Evolutionary conservation across 2,888 invertebrate genomes (phyloP).

Genomic region (Helobdella robusta): DNA sequence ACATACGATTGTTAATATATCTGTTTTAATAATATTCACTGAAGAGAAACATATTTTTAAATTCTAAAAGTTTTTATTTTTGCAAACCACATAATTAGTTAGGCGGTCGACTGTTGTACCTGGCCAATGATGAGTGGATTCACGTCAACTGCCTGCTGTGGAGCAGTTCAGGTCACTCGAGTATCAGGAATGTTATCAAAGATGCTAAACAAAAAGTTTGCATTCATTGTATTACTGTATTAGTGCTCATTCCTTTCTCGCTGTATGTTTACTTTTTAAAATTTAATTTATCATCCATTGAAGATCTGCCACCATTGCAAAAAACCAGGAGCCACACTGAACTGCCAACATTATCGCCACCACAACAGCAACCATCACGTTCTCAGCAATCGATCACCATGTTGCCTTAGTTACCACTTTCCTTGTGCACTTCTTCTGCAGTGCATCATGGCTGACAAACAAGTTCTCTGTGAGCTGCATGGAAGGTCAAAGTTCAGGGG

Average conservation of each 20-base stretch:
- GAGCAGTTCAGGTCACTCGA: conserved; percentile 51
- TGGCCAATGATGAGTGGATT: conserved; percentile 86
- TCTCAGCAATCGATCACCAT: too few relatives aligned
- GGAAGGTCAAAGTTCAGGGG: too few relatives aligned
- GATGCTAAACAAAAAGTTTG: neutral
- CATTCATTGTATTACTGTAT: neutral
- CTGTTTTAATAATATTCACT: too few relatives aligned
- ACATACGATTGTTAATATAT: too few relatives aligned
- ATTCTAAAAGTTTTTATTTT: too few relatives aligned
- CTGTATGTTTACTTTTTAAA: neutral
- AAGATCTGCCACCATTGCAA: conserved; percentile 8
- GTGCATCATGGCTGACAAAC: too few relatives aligned
- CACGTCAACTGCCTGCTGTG: conserved; percentile 88
- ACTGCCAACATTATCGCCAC: neutral
- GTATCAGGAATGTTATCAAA: neutral
- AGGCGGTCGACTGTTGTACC: conserved; percentile 70
- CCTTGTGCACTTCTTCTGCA: too few relatives aligned
- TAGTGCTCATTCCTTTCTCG: neutral
- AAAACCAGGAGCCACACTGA: conserved; percentile 4
- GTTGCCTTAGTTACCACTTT: conserved; percentile 11
- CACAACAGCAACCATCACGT: too few relatives aligned
- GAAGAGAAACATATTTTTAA: too few relatives aligned
- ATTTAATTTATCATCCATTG: neutral
- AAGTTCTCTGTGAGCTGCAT: too few relatives aligned
- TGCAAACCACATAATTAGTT: too few relatives aligned